Base-by-base conservation (phyloP, 2,888 invertebrate genomes). In the Nomada goodeniana region DNA sequence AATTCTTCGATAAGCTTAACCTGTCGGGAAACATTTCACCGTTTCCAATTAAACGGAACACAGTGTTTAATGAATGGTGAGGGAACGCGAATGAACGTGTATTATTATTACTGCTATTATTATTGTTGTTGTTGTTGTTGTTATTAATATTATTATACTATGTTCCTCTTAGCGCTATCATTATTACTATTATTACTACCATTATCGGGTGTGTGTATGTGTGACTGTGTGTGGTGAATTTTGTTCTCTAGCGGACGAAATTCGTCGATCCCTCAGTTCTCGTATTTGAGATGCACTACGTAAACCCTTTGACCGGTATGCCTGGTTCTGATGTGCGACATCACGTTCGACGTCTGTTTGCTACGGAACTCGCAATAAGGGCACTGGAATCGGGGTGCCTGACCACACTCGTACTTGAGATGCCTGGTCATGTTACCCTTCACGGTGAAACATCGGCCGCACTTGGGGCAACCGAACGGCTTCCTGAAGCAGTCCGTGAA, bases 391-490 rank as follows among this genome's bases (percentile, higher is more conserved):
- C 90, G 87, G 2, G 93, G 92, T 42, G 89, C 86, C 67, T 92
- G 90, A 5, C 93, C 93, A 65, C 94, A 94, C 80, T 94, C 94
- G 84, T 91, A 92, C 79, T 90, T 92, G 4, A 91, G 82, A 67
- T 94, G 94, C 64, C 92, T 90, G 74, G 91, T 92, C 89, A 94
- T 90, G 86, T 92, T 93, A 53, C 92, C 92, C 69, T 92, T 93
- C 1, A 91, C 88, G 52, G 90, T 93, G 86, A 94, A 94, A 18
- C 88, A 83, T 5, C 92, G 90, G 47, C 90, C 90, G 77, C 94
- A 94, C 60, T 91, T 91, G 0, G 91, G 92, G 76, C 94, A 94
- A 18, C 86, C 86, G 78, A 91, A 93, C 3, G 91, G 91, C 80
- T 91, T 91, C 76, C 61, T 76, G 81, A 78, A 86, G 76, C 71